phyloP scores from a whole-genome alignment of 2,888 invertebrate species.

The Drosophila paramelanica region DNA sequence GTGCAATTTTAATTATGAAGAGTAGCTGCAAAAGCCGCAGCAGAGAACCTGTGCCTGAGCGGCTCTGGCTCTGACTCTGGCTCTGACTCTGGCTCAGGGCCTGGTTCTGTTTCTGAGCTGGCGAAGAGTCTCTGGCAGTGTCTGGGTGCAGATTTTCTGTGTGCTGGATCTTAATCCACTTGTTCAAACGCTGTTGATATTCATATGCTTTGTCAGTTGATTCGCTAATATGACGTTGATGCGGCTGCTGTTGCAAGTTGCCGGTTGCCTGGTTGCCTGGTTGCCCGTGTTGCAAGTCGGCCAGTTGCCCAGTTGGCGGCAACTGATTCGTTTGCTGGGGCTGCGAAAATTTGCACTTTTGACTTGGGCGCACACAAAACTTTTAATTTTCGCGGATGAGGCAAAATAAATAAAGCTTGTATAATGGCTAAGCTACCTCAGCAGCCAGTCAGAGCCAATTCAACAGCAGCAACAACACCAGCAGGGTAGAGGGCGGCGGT shows the following conservation, averaged over 20 bases:
- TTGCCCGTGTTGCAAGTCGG: constrained; percentile 9
- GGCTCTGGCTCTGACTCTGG: neutral
- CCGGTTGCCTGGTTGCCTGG: neutral
- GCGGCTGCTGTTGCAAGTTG: constrained; percentile 54
- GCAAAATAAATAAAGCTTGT: constrained; percentile 78
- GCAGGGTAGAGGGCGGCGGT: neutral
- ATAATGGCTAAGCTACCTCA: constrained; percentile 79
- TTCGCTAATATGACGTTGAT: constrained; percentile 81
- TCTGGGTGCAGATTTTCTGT: constrained; percentile 15
- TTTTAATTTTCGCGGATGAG: constrained; percentile 69
- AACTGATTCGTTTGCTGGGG: constrained; percentile 33
- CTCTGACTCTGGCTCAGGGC: neutral
- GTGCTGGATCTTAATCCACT: constrained; percentile 69
- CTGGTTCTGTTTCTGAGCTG: constrained; percentile 10
- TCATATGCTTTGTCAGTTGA: constrained; percentile 81
- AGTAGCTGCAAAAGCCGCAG: constrained; percentile 24
- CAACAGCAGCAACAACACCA: constrained; percentile 13
- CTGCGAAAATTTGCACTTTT: constrained; percentile 80
- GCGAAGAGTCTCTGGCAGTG: neutral
- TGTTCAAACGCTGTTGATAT: constrained; percentile 80
- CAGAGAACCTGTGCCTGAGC: constrained; percentile 19
- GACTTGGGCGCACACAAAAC: constrained; percentile 61
- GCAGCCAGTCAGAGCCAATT: constrained; percentile 36
- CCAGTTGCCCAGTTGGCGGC: constrained; percentile 9
- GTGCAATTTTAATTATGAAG: constrained; percentile 72